Evolutionary conservation across 2,888 invertebrate species (phyloP).

Genomic region (Harpagoxenus sublaevis): DNA sequence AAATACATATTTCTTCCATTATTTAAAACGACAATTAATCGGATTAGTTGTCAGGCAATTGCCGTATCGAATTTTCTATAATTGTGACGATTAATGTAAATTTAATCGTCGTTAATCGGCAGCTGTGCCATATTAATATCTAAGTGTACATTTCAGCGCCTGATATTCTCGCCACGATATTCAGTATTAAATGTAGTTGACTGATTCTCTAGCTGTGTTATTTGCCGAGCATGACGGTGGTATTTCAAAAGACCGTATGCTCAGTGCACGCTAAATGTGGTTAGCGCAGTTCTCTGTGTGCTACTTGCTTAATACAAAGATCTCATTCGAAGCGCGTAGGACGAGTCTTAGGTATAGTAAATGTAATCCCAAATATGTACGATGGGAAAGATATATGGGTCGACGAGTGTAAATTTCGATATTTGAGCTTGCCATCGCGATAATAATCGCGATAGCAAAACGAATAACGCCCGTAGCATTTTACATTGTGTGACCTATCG

Average conservation of each 20-base stretch:
- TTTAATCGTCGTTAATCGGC: constrained; percentile 1
- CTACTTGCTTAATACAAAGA: constrained; percentile 7
- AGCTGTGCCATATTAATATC: not conserved
- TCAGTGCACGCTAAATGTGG: constrained; percentile 1
- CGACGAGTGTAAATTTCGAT: constrained; percentile 22
- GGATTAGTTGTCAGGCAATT: not conserved
- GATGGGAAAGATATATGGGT: not conserved
- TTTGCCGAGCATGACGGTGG: not conserved
- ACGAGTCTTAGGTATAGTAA: not conserved
- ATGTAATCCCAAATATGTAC: constrained; percentile 6
- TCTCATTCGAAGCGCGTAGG: constrained; percentile 15
- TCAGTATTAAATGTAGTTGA: constrained; percentile 10
- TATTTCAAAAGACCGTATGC: constrained; percentile 36
- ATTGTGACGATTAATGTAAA: constrained; percentile 9
- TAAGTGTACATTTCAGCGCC: not conserved
- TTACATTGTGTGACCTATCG: constrained; percentile 33
- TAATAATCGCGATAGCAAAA: constrained; percentile 6
- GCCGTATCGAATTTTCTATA: not conserved
- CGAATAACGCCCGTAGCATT: not conserved
- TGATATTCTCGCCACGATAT: not conserved
- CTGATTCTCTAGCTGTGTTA: constrained; percentile 15
- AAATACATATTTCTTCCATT: not conserved
- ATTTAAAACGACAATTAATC: not conserved
- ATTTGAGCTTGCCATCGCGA: not conserved
- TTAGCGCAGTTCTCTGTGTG: constrained; percentile 12